Evolutionary conservation across 92 coral and sea anemone genomes (phyloP).

Genomic region (Palythoa caribaeorum): DNA sequence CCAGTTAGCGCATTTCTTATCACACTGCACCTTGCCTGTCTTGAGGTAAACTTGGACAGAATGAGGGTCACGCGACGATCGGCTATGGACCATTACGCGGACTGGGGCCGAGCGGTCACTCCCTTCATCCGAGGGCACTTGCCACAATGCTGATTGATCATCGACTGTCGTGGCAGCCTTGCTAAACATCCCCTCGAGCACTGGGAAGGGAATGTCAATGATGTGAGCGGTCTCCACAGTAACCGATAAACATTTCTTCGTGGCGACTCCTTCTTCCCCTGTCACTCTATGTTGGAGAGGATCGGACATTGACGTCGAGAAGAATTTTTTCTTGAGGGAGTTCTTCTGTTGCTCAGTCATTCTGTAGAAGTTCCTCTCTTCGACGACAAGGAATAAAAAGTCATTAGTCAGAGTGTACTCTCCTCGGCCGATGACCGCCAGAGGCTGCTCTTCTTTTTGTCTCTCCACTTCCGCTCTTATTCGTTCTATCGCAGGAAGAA

Average conservation of each 20-base stretch:
- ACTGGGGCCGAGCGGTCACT: not conserved
- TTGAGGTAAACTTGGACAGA: slow-evolving; percentile 33
- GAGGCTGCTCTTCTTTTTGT: slow-evolving; percentile 67
- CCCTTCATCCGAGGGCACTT: slow-evolving; percentile 48
- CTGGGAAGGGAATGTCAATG: slow-evolving; percentile 55
- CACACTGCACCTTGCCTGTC: slow-evolving; percentile 57
- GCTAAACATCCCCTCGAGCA: slow-evolving; percentile 60
- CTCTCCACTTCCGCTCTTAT: slow-evolving; percentile 42
- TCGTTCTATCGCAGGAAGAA: slow-evolving; percentile 49
- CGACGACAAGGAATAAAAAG: slow-evolving; percentile 54
- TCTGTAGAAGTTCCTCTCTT: slow-evolving; percentile 63
- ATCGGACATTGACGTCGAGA: slow-evolving; percentile 51
- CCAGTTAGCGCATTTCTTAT: slow-evolving; percentile 58
- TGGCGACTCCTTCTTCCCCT: slow-evolving; percentile 24
- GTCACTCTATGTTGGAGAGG: slow-evolving; percentile 33
- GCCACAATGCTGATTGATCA: slow-evolving; percentile 47
- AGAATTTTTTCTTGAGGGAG: slow-evolving; percentile 59
- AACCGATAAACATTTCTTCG: slow-evolving; percentile 39
- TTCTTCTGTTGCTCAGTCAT: slow-evolving; percentile 65
- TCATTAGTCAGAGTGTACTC: slow-evolving; percentile 55
- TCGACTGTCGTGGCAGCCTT: slow-evolving; percentile 50
- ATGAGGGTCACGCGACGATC: slow-evolving; percentile 47
- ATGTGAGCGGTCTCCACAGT: slow-evolving; percentile 51
- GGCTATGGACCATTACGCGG: slow-evolving; percentile 46
- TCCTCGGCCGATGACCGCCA: slow-evolving; percentile 74